Base-by-base conservation (phyloP, 2,113 vertebrate genomes). In the Arothron firmamentum region DNA sequence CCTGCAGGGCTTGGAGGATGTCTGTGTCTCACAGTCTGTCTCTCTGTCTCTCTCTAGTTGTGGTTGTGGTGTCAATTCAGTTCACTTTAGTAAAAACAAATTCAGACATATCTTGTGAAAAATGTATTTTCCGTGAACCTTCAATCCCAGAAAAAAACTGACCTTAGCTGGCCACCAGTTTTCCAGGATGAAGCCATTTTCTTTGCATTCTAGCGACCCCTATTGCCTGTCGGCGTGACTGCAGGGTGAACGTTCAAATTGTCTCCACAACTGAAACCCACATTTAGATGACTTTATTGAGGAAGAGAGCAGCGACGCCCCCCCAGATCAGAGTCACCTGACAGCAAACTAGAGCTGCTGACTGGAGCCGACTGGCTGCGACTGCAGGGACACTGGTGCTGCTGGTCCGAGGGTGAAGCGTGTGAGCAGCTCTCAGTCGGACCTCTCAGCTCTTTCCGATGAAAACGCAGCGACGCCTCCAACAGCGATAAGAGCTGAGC, bases 401-500 rank as follows among this genome's bases (percentile, higher is more conserved):
- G 41, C 54, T 12, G 10, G 56, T 3, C 10, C 2, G 25, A 55
- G 8, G 20, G 51, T 61, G 64, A 55, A 79, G 56, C 31, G 52
- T 49, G 25, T 54, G 4, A 14, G 66, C 25, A 46, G 68, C 62
- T 67, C 69, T 78, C 25, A 28, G 25, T 28, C 25, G 4, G 25
- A 28, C 72, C 72, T 77, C 74, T 70, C 4, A 1, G 28, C 45
- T 62, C 70, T 71, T 56, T 71, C 52, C 70, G 57, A 19, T 57
- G 53, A 50, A 1, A 17, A 55, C 61, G 21, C 70, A 65, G 71
- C 74, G 74, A 82, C 66, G 52, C 79, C 71, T 82, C 74, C 65
- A 68, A 69, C 79, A 71, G 74, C 65, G 74, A 69, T 70, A 74
- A 78, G 53, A 71, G 68, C 71, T 59, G 61, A 53, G 74, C 34